Evolutionary conservation across 2,888 invertebrate species (phyloP).

Genomic region (Gonocerus acuteangulatus): DNA sequence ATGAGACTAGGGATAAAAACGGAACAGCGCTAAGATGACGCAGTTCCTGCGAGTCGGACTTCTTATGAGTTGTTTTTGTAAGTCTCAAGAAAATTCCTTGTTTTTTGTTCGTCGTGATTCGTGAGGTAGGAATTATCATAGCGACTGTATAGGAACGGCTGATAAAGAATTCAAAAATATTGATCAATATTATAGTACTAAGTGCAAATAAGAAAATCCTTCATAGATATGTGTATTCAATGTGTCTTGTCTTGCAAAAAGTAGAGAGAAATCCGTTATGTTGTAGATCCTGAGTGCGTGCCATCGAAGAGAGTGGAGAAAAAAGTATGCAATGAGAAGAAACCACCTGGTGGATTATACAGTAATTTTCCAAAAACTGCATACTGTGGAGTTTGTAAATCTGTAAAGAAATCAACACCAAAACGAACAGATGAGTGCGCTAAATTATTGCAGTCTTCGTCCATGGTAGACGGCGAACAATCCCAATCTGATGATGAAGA

Average conservation of each 20-base stretch:
- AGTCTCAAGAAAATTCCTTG: constrained; percentile 84
- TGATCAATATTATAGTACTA: constrained; percentile 85
- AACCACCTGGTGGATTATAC: constrained; percentile 53
- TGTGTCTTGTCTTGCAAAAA: constrained; percentile 34
- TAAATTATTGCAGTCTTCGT: not conserved
- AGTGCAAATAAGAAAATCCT: constrained; percentile 75
- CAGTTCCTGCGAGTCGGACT: too few species aligned
- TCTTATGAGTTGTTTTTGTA: constrained; percentile 91
- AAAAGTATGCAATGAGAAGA: too few species aligned
- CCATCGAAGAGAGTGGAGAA: constrained; percentile 39
- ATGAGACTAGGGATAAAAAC: too few species aligned
- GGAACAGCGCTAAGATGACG: too few species aligned
- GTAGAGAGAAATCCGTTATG: constrained; percentile 39
- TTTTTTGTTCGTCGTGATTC: constrained; percentile 98
- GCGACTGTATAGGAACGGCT: constrained; percentile 92
- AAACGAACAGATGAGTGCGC: constrained; percentile 36
- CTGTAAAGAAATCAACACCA: constrained; percentile 44
- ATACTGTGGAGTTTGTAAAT: constrained; percentile 62
- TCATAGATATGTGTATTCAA: constrained; percentile 51
- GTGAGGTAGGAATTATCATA: constrained; percentile 98
- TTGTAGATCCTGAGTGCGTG: not conserved
- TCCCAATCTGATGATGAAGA: constrained; percentile 38
- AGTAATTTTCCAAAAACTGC: constrained; percentile 61
- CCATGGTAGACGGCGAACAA: constrained; percentile 37
- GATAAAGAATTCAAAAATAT: constrained; percentile 88